A percentile compares a stretch with the other conserved stretches of the same genome.
Evolutionary conservation across 2,888 invertebrate genomes (phyloP).

Genomic region (Eupithecia subumbrata): DNA sequence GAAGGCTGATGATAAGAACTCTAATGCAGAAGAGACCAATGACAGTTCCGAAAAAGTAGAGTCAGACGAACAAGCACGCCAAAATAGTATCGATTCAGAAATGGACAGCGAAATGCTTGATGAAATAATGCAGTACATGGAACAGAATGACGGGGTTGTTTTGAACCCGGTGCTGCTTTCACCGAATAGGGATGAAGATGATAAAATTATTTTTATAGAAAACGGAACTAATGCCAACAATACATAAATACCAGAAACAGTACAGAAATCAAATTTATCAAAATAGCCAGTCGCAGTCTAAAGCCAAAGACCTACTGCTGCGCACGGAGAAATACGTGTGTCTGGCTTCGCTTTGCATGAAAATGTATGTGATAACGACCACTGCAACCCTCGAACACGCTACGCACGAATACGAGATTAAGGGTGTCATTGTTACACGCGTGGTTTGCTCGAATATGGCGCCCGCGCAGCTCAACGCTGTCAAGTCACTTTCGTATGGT

Average conservation of each 20-base stretch:
- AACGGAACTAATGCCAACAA: slow-evolving; percentile 43
- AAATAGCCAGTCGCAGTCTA: neutral
- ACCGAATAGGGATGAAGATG: slow-evolving; percentile 67
- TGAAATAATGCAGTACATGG: slow-evolving; percentile 75
- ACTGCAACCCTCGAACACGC: too few species aligned
- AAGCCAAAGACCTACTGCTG: too few species aligned
- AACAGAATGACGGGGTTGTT: slow-evolving; percentile 49
- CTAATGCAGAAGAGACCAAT: slow-evolving; percentile 14
- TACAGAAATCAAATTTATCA: neutral
- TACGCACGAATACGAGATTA: too few species aligned
- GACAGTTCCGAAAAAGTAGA: slow-evolving; percentile 36
- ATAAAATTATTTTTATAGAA: slow-evolving; percentile 69
- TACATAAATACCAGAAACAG: neutral
- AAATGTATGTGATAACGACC: too few species aligned
- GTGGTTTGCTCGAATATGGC: too few species aligned
- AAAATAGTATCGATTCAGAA: slow-evolving; percentile 31
- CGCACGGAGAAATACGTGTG: too few species aligned
- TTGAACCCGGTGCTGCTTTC: slow-evolving; percentile 61
- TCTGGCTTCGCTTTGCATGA: too few species aligned
- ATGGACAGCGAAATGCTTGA: slow-evolving; percentile 67
- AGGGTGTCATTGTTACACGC: too few species aligned
- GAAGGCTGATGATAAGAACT: slow-evolving; percentile 29
- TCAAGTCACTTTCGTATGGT: too few species aligned
- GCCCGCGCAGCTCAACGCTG: too few species aligned
- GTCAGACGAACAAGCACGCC: slow-evolving; percentile 29